Evolutionary conservation across 2,888 invertebrate genomes (phyloP).

Genomic region (Tiliacea citrago): DNA sequence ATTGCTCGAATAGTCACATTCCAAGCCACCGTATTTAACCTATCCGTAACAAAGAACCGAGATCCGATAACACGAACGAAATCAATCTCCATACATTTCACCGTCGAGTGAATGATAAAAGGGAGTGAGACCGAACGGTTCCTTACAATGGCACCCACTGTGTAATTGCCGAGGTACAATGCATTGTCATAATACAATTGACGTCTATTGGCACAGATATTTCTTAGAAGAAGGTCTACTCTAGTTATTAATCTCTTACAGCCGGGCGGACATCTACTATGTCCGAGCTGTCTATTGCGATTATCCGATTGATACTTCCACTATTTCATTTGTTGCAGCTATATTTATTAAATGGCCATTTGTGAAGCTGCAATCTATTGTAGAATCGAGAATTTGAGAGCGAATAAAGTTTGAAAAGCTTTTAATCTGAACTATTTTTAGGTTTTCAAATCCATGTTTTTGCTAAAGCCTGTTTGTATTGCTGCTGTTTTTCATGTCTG

Average conservation of each 20-base stretch:
- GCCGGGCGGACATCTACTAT: slow-evolving; percentile 45
- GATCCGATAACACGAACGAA: slow-evolving; percentile 72
- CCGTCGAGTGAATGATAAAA: slow-evolving; percentile 74
- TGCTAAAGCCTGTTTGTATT: background rate
- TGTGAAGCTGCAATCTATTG: slow-evolving; percentile 43
- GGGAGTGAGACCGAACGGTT: slow-evolving; percentile 69
- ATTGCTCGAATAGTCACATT: slow-evolving; percentile 31
- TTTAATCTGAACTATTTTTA: slow-evolving; percentile 41
- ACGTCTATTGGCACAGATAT: slow-evolving; percentile 73
- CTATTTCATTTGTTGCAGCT: slow-evolving; percentile 39
- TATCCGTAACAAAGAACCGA: slow-evolving; percentile 64
- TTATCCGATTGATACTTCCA: slow-evolving; percentile 50
- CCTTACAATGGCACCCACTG: slow-evolving; percentile 76
- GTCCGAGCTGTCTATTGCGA: slow-evolving; percentile 51
- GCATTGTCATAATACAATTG: slow-evolving; percentile 81
- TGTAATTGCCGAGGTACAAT: slow-evolving; percentile 80
- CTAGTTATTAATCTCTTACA: slow-evolving; percentile 64
- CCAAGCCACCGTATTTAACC: slow-evolving; percentile 33
- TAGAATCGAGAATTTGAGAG: slow-evolving; percentile 2
- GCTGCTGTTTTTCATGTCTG: background rate
- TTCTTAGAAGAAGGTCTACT: slow-evolving; percentile 55
- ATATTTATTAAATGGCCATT: slow-evolving; percentile 49
- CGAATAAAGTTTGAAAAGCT: slow-evolving; percentile 31
- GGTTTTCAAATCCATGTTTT: slow-evolving; percentile 19
- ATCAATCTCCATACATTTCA: slow-evolving; percentile 80